Conservation (phyloP, 2,797 vertebrate genomes). For the Eulemur albifrons region DNA sequence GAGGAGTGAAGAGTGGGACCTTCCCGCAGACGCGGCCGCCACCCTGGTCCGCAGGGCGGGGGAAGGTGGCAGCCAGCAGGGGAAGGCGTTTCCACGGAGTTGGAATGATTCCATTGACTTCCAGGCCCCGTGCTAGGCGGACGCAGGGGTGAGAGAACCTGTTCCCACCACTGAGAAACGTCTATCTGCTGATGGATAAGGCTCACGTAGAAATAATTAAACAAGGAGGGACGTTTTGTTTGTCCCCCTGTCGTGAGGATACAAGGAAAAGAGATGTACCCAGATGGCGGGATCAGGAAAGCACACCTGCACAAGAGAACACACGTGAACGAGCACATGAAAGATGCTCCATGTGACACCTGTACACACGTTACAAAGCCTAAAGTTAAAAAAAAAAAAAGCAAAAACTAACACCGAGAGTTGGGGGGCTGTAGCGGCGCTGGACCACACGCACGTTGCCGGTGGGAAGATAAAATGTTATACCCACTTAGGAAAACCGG, state of each 20-base stretch:
- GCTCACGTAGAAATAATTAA: not conserved
- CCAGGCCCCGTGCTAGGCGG: fast-evolving
- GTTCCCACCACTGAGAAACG: not conserved
- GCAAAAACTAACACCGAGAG: not conserved
- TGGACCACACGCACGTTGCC: no score
- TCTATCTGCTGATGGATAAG: not conserved
- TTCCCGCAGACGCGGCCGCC: not conserved
- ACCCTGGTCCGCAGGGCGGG: not conserved
- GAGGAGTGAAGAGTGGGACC: not conserved
- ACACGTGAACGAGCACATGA: not conserved
- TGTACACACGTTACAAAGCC: no score
- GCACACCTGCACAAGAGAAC: not conserved
- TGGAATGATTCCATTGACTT: not conserved
- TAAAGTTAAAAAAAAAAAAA: not conserved
- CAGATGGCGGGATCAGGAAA: no score
- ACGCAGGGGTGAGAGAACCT: not conserved
- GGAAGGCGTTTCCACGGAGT: not conserved
- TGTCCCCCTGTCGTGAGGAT: not conserved
- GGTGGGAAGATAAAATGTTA: not conserved
- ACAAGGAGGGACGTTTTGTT: not conserved
- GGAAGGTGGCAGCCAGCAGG: not conserved
- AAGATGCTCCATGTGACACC: not conserved
- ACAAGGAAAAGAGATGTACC: not conserved
- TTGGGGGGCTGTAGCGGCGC: not conserved
- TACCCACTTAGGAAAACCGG: not conserved